Base-by-base conservation (phyloP, 2,113 vertebrate genomes). In the Macquaria ambigua region DNA sequence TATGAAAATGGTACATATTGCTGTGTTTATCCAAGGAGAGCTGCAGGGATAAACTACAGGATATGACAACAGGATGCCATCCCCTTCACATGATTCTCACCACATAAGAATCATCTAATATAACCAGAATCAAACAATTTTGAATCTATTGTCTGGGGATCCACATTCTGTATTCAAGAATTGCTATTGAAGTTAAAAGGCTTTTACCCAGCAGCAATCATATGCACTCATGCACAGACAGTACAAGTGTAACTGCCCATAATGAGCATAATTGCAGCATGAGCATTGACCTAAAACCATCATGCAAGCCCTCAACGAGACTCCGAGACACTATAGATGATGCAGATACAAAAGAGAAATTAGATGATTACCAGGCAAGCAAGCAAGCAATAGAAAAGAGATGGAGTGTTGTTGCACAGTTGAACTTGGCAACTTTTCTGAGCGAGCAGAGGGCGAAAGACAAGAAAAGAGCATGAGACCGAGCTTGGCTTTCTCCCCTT, bases 251-350 rank as follows among this genome's bases (percentile, higher is more conserved):
- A 77, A 70, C 43, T 3, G 3, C 62, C 62, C n/a, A 15, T 73
- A 81, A 83, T 76, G 58, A 85, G 75, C 31, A 28, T 89, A 87
- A 89, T 84, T 82, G 5, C 70, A n/a, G n/a, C n/a, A n/a, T n/a
- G n/a, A n/a, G n/a, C n/a, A 8, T 53, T 82, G 79, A 79, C 58
- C 70, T 58, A 55, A 82, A 86, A 81, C 69, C 58, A 80, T 63
- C 76, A 62, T 1, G 18, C 37, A 62, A 34, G 10, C 8, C 46
- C 69, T 43, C 76, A 34, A 34, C 2, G 39, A 71, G 82, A 73
- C 41, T 67, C 50, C 14, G 28, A 78, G 80, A n/a, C n/a, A n/a
- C n/a, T 85, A 48, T 53, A 55, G 76, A 88, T 84, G 74, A 77
- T 6, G 14, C 61, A 71, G 68, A 79, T 86, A 31, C 12, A 56